Evolutionary conservation across 2,888 invertebrate genomes (phyloP).

Genomic region (Teleogryllus oceanicus): DNA sequence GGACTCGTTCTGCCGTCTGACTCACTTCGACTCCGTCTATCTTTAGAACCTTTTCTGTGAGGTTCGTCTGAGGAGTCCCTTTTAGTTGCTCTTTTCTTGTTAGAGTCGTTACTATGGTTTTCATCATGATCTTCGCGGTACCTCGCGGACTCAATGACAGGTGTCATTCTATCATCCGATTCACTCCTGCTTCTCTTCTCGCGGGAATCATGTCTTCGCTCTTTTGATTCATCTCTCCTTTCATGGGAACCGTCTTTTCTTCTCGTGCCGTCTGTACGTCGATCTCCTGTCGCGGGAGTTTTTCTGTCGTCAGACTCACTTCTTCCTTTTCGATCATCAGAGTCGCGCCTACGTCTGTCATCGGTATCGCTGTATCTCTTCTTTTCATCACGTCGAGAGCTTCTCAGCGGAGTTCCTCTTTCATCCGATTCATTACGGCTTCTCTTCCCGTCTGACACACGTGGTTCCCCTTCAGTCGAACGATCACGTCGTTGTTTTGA

Average conservation of each 20-base stretch:
- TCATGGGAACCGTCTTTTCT: background rate
- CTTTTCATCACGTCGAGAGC: background rate
- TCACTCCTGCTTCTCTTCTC: background rate
- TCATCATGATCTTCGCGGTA: too few relatives aligned
- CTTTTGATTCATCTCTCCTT: too few relatives aligned
- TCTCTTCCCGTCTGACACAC: background rate
- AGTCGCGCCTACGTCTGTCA: background rate
- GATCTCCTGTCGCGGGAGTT: background rate
- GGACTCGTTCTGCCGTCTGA: background rate
- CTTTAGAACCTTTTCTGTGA: background rate
- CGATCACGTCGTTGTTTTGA: background rate
- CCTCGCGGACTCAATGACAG: too few relatives aligned
- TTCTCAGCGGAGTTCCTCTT: too few relatives aligned
- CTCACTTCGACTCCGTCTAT: conserved; percentile 25
- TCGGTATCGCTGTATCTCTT: background rate
- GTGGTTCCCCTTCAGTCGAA: background rate
- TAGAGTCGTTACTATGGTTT: background rate
- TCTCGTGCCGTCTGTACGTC: background rate
- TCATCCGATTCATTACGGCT: background rate
- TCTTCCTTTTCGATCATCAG: background rate
- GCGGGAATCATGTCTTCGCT: background rate
- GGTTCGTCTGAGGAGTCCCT: background rate
- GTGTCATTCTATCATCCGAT: background rate
- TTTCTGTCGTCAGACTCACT: background rate
- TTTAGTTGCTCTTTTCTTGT: background rate